Evolutionary conservation across 2,797 vertebrate genomes (phyloP).

Genomic region (Sus cebifrons): DNA sequence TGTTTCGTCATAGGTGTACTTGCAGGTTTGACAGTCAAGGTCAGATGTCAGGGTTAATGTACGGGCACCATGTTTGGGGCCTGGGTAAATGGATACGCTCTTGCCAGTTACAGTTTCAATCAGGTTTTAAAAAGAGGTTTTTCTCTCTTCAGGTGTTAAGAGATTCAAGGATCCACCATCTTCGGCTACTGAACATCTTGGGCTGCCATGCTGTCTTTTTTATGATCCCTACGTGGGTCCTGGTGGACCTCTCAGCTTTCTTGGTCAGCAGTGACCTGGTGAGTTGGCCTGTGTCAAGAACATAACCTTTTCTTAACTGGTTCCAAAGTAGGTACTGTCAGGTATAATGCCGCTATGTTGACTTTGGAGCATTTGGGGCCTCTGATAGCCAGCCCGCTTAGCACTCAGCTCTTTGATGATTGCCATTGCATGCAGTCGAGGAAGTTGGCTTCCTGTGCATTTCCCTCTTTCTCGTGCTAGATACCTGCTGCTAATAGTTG

Average conservation of each 20-base stretch:
- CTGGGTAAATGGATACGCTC: background rate
- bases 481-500: background rate
- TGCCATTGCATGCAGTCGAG: fast-evolving
- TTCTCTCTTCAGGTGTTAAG: constrained; percentile 93
- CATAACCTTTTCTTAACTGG: background rate
- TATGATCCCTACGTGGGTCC: constrained; percentile 98
- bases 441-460: background rate
- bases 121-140: background rate
- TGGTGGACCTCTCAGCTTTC: constrained; percentile 97
- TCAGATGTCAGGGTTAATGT: background rate
- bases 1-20: background rate
- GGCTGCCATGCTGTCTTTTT: constrained; percentile 98
- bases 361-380: background rate
- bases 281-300: constrained; percentile 84
- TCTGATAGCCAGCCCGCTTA: background rate
- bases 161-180: constrained; percentile 96
- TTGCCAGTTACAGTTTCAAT: fast-evolving
- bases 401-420: background rate
- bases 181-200: constrained; percentile 96
- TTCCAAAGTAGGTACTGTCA: background rate
- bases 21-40: background rate
- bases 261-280: constrained; percentile 97
- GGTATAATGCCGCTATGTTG: background rate
- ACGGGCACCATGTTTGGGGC: background rate
- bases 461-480: background rate